Base-by-base conservation (phyloP, 2,113 vertebrate genomes). In the Chionodraco myersi region DNA sequence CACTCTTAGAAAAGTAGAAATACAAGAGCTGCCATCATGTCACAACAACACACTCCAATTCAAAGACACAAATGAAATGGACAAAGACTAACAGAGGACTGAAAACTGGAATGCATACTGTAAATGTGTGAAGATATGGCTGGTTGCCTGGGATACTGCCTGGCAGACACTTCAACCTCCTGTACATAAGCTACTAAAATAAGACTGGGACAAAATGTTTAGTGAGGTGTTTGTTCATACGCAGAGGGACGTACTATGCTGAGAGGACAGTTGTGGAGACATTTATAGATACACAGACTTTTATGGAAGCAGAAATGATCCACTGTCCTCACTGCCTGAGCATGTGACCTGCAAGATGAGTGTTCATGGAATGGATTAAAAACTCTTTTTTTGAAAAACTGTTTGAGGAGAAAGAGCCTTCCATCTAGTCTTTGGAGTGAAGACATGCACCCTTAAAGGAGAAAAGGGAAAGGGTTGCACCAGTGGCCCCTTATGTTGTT, bases 121-220 rank as follows among this genome's bases (percentile, higher is more conserved):
- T 87, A 92, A 88, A 89, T 84, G 86, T 90, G 89, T 81, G 83
- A 88, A 75, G 82, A 90, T 59, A 53, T 41, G 67, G 77, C 83
- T 71, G 73, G 86, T 90, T 86, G 86, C 86, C 81, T 70, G 58
- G 83, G 83, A 89, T 71, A 77, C 87, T 48, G 80, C 73, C 83
- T 82, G 86, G 86, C 82, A 80, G 83, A 90, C 84, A 75, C 65
- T 74, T 82, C 72, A 75, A 62, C 85, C 76, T 91, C 89, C 79
- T 94, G 91, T 94, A 93, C 79, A 93, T 93, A 92, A 87, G 90
- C 89, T 89, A 92, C 79, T 86, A 80, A 85, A 84, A 90, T 72
- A 77, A 78, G 80, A 86, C 77, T 58, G 44, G 75, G 79, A 87
- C 62, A 56, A 65, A 69, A 16, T 23, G 56, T 77, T 77, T 67